A percentile compares a stretch with the other conserved stretches of the same genome.
phyloP scores from a whole-genome alignment of 2,888 invertebrate species.

The Icerya purchasi region DNA sequence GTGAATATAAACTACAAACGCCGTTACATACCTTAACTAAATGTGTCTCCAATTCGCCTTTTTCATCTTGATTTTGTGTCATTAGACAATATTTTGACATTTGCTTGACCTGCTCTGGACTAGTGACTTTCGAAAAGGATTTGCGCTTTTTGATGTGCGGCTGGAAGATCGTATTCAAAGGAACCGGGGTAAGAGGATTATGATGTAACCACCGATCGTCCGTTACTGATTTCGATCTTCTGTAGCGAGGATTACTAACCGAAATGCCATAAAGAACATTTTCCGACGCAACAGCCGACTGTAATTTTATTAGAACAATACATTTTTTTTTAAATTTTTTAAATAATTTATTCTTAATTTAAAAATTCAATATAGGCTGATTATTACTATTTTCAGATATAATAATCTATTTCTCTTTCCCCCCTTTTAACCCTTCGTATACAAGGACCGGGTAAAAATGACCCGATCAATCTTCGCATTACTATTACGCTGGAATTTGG shows the following conservation, averaged over 20 bases:
- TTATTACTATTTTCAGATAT: too few relatives aligned
- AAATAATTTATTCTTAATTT: too few relatives aligned
- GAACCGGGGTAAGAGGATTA: constrained; percentile 52
- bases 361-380: too few relatives aligned
- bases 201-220: constrained; percentile 70
- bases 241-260: constrained; percentile 46
- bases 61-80: constrained; percentile 75
- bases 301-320: too few relatives aligned
- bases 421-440: too few relatives aligned
- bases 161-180: constrained; percentile 73
- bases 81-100: constrained; percentile 73
- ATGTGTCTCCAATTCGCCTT: constrained; percentile 82
- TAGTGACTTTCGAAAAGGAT: constrained; percentile 60
- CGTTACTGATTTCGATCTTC: constrained; percentile 50
- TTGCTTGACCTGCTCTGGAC: constrained; percentile 47
- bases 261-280: constrained; percentile 21
- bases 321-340: too few relatives aligned
- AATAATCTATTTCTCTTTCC: too few relatives aligned
- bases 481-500: too few relatives aligned
- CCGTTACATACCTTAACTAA: constrained; percentile 63
- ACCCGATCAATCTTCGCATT: too few relatives aligned
- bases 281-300: too few relatives aligned
- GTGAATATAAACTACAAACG: too few relatives aligned
- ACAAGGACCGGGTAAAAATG: too few relatives aligned
- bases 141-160: constrained; percentile 62